Base-by-base conservation (phyloP, 1,140 invertebrate genomes). In the Magallana gigas region DNA sequence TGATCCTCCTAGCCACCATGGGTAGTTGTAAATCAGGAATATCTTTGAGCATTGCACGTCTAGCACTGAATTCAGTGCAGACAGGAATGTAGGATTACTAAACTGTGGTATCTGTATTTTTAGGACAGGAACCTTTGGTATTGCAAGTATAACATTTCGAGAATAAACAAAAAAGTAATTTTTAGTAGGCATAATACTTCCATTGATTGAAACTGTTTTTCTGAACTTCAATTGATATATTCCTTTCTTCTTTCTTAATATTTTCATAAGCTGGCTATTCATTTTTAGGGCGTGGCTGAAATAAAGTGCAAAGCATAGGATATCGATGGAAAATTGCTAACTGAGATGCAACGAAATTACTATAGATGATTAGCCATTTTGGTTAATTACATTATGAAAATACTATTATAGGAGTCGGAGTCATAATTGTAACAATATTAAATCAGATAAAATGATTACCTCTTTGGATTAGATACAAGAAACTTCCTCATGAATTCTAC, bases 61-160 rank as follows among this genome's bases (percentile, higher is more conserved):
- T 48, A 8, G 14, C 3, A 86, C 80, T 7, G 58, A 58, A 18
- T 86, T 57, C 6, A 86, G 29, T 9, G 59, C 23, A 16, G 80
- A 80, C 6, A 36, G 16, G 18, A 68, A 62, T n/a, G 8, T 7
- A 18, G 76, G 11, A 36, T 83, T 59, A 58, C 62, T 9, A 1
- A 80, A 58, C 16, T 18, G 8, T 4, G 76, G 57, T 80, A 80
- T 82, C 16, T 83, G 11, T 18, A 83, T 81, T 1, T 56, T 9
- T 56, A 83, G 76, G 60, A 86, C 12, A 56, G 85, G 29, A 14
- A 82, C 12, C n/a, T 59, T 86, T 82, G 76, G 76, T 4, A 86
- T 18, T 11, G 85, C 80, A 11, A 86, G 9, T 9, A 86, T 83
- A 11, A 83, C 58, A 16, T 83, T 82, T 12, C 23, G 23, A 48